Evolutionary conservation across 2,797 vertebrate genomes (phyloP).

Genomic region (Pipistrellus nathusii): DNA sequence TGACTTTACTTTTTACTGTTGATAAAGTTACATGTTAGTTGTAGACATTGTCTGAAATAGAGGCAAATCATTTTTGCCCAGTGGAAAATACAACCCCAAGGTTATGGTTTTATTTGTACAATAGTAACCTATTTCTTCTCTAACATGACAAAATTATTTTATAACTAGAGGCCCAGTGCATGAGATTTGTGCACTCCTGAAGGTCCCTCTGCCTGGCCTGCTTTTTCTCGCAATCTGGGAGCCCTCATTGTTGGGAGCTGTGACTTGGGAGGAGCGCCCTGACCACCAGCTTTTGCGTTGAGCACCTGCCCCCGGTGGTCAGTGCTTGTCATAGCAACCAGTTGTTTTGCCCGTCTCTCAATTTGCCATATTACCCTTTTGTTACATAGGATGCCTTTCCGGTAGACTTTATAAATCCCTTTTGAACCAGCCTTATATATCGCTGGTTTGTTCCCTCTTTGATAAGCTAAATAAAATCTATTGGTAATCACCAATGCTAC

Average conservation of each 20-base stretch:
- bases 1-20: constrained; percentile 16
- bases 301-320: no score
- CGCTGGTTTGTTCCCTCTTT: neutral
- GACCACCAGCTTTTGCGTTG: no score
- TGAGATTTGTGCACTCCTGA: no score
- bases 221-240: no score
- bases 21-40: constrained; percentile 25
- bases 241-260: no score
- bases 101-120: neutral
- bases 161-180: neutral
- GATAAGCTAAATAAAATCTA: neutral
- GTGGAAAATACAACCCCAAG: neutral
- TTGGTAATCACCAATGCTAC: neutral
- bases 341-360: no score
- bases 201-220: no score
- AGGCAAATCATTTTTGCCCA: neutral
- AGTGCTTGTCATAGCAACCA: no score
- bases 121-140: neutral
- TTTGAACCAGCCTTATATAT: neutral
- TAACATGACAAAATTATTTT: neutral
- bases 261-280: no score
- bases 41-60: neutral
- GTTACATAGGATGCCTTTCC: neutral
- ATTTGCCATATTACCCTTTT: no score
- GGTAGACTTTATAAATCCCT: neutral